Evolutionary conservation across 2,797 vertebrate species (phyloP).

Genomic region (Muscicapa striata): DNA sequence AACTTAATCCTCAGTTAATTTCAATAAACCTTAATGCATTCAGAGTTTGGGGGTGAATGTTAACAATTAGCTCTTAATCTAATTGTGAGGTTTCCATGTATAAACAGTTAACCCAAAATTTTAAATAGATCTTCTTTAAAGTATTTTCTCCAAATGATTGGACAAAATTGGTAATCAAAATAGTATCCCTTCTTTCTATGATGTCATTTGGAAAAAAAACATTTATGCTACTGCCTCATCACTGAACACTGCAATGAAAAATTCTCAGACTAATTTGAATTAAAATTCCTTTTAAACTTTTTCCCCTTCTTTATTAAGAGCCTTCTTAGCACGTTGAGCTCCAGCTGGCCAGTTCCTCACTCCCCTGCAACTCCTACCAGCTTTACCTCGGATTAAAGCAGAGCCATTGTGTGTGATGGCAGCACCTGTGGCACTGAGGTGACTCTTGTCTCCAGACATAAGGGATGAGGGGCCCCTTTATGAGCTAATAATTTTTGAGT

Average conservation of each 20-base stretch:
- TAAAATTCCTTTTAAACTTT: background rate
- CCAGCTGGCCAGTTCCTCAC: background rate
- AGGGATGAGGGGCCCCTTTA: background rate
- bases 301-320: background rate
- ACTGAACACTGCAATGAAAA: background rate
- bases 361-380: rapidly evolving
- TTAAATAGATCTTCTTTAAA: background rate
- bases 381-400: background rate
- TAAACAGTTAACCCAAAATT: background rate
- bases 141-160: background rate
- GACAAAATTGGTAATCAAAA: background rate
- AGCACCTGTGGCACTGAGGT: background rate
- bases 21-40: background rate
- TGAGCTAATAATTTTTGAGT: background rate
- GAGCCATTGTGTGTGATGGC: rapidly evolving
- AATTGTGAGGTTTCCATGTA: background rate
- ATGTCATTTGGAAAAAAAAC: background rate
- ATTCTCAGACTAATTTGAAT: background rate
- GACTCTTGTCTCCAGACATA: background rate
- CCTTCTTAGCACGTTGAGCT: background rate
- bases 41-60: background rate
- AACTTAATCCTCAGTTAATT: background rate
- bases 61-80: background rate
- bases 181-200: background rate
- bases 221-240: background rate